These are phyloP conservation scores for Lycorma delicatula DNA, from an alignment of 1,140 invertebrate species.

Conservation along the genomic window DNA sequence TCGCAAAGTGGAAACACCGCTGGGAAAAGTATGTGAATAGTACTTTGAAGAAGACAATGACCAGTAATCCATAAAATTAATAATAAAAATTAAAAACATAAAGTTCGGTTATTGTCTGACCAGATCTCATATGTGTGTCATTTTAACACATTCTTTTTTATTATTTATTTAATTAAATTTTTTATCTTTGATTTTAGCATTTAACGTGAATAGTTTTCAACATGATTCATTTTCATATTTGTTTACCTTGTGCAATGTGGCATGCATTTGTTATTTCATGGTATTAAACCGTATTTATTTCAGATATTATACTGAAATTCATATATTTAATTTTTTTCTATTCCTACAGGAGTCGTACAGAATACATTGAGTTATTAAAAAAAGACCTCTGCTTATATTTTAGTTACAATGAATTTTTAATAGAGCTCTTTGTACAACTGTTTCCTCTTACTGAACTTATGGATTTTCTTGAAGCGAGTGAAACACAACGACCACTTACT, in stretches of 20 bases:
- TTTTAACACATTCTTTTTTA: no score
- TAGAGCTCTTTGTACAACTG: conserved; percentile 88
- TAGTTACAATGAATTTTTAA: conserved; percentile 94
- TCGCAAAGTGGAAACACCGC: no score
- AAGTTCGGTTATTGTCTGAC: no score
- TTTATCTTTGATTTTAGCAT: no score
- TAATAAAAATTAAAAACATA: no score
- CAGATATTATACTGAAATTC: not conserved
- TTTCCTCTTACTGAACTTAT: conserved; percentile 84
- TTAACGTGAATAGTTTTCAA: not conserved
- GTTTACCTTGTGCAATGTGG: not conserved
- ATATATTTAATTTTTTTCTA: conserved; percentile 12
- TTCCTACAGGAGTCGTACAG: conserved; percentile 54
- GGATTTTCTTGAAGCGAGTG: conserved; percentile 95
- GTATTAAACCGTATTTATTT: conserved; percentile 9
- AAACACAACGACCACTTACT: conserved; percentile 89
- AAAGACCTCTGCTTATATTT: conserved; percentile 92
- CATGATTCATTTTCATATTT: not conserved
- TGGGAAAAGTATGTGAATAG: no score
- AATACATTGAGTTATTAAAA: conserved; percentile 72
- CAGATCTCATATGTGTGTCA: no score
- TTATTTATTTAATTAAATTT: no score
- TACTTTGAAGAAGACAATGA: no score
- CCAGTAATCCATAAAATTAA: no score
- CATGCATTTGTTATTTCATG: not conserved